phyloP scores from a whole-genome alignment of 2,888 invertebrate species.

The Parelbella ahira region DNA sequence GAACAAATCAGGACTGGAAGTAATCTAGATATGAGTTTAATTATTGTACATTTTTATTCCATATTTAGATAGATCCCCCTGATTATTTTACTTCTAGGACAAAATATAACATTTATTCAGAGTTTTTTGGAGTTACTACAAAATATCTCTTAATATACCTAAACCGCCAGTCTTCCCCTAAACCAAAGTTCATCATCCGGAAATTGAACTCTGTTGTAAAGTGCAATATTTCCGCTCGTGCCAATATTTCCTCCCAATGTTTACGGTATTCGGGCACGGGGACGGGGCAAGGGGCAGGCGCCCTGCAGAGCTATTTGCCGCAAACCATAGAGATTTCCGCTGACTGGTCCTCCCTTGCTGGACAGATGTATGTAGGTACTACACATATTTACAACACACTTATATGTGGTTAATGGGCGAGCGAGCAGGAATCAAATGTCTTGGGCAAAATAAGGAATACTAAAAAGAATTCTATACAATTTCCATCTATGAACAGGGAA shows the following conservation, averaged over 20 bases:
- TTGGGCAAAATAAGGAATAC: too few species aligned
- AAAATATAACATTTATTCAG: too few species aligned
- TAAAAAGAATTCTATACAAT: too few species aligned
- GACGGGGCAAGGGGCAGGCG: slow-evolving; percentile 34
- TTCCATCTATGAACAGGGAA: too few species aligned
- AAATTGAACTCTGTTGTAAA: slow-evolving; percentile 40
- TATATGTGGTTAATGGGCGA: slow-evolving; percentile 17
- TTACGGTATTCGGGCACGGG: slow-evolving; percentile 38
- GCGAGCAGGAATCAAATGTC: too few species aligned
- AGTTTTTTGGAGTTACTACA: too few species aligned
- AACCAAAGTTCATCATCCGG: slow-evolving; percentile 24
- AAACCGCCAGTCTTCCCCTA: neutral
- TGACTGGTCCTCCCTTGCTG: slow-evolving; percentile 17
- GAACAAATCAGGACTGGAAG: too few species aligned
- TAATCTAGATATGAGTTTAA: too few species aligned
- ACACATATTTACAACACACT: slow-evolving; percentile 8
- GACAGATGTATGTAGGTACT: slow-evolving; percentile 4
- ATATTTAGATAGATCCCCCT: too few species aligned
- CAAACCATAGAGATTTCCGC: slow-evolving; percentile 57
- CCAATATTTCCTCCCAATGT: slow-evolving; percentile 30
- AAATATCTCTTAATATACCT: too few species aligned
- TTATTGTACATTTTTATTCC: too few species aligned
- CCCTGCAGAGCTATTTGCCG: slow-evolving; percentile 62
- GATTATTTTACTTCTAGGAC: too few species aligned
- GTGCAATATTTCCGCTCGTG: slow-evolving; percentile 39